Conservation (phyloP, 2,797 vertebrate genomes). For the Gymnodraco acuticeps region DNA sequence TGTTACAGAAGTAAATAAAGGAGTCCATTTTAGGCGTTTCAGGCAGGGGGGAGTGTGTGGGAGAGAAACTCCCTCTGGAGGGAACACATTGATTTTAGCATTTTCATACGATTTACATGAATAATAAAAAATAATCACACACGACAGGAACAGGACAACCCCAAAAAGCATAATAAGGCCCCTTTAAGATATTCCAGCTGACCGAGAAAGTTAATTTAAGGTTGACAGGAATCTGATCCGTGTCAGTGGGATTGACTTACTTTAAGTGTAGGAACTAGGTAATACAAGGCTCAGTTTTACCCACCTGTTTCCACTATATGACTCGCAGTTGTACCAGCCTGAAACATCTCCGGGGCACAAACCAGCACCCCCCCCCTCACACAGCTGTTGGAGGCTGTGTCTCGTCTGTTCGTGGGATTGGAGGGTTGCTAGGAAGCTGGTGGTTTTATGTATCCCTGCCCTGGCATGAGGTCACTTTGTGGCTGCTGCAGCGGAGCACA, state of each 20-base stretch:
- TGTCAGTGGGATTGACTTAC: background rate
- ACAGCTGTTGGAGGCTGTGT: constrained; percentile 28
- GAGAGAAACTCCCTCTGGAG: too few relatives aligned
- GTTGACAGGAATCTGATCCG: background rate
- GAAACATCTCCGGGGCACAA: constrained; percentile 1
- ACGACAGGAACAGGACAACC: too few relatives aligned
- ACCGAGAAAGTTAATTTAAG: background rate
- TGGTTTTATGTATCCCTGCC: constrained; percentile 49
- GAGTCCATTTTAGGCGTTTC: too few relatives aligned
- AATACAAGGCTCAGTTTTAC: background rate
- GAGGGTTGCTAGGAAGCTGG: constrained; percentile 50
- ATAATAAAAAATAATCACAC: too few relatives aligned
- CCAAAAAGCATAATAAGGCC: too few relatives aligned
- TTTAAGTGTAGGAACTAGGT: constrained; percentile 5
- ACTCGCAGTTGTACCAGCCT: background rate
- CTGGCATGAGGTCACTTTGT: constrained; percentile 67
- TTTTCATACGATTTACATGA: too few relatives aligned
- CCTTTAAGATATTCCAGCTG: too few relatives aligned
- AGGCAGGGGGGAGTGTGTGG: too few relatives aligned
- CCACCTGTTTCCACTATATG: constrained; percentile 46
- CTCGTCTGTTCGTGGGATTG: constrained; percentile 22
- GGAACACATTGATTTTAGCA: too few relatives aligned
- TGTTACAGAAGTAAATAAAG: too few relatives aligned
- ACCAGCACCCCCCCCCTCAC: background rate
- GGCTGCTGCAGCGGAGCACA: constrained; percentile 60